Conservation (phyloP, 2,797 vertebrate species). For the Mormyrops boulengeri region DNA sequence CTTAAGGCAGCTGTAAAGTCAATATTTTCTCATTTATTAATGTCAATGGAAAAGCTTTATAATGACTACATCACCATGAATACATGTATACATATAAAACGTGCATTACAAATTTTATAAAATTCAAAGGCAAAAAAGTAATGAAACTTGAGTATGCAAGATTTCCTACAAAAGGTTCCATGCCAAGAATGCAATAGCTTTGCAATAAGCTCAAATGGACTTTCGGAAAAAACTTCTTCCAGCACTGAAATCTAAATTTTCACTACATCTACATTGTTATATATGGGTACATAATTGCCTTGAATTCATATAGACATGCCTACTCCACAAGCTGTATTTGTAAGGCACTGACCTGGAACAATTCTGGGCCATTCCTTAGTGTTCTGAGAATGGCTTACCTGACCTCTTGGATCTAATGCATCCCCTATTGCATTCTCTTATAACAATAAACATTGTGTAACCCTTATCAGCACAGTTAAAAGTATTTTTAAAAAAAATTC, state of each 20-base stretch:
- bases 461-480: not conserved
- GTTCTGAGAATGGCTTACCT: not conserved
- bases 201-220: not conserved
- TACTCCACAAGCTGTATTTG: not conserved
- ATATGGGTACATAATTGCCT: not conserved
- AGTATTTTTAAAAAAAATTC: not conserved
- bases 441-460: constrained; percentile 24
- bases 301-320: not conserved
- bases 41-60: not conserved
- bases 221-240: not conserved
- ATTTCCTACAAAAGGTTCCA: not conserved
- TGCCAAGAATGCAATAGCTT: not conserved
- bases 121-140: not conserved
- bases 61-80: not conserved
- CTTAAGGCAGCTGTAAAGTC: not conserved
- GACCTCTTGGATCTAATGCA: not conserved
- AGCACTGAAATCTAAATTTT: not conserved
- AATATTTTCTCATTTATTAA: not conserved
- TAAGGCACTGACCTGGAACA: not conserved
- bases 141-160: not conserved
- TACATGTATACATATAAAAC: not conserved
- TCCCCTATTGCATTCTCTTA: not conserved
- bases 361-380: not conserved
- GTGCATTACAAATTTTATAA: not conserved
- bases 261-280: not conserved